phyloP scores from a whole-genome alignment of 2,113 vertebrate species.

The Phyllopteryx taeniolatus region DNA sequence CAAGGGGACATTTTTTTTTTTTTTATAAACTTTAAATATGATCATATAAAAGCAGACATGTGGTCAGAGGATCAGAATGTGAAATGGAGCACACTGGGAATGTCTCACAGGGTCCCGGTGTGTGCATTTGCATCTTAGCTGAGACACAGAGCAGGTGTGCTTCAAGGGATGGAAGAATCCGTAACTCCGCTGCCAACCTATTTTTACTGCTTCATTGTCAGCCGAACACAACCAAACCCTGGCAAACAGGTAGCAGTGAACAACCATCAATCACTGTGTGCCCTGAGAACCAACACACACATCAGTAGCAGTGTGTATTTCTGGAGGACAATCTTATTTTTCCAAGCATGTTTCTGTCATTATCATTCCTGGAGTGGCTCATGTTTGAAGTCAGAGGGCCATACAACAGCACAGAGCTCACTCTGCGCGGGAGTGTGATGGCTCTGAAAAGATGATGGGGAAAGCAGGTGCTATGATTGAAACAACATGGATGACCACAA shows the following conservation, averaged over 20 bases:
- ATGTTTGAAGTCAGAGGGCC: constrained; percentile 75
- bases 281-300: constrained; percentile 6
- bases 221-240: constrained; percentile 30
- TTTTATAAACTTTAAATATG: constrained; percentile 53
- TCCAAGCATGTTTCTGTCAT: constrained; percentile 79
- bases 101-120: constrained; percentile 50
- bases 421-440: constrained; percentile 50
- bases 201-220: constrained; percentile 25
- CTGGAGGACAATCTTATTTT: constrained; percentile 62
- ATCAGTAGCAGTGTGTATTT: constrained; percentile 58
- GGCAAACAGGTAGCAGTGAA: constrained; percentile 50
- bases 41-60: constrained; percentile 75
- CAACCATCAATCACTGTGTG: constrained; percentile 47
- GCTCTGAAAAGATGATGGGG: constrained; percentile 56
- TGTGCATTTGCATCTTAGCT: constrained; percentile 34
- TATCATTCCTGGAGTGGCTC: constrained; percentile 79
- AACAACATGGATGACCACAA: constrained; percentile 31
- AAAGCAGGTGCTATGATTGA: constrained; percentile 69
- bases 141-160: constrained; percentile 67
- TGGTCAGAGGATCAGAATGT: constrained; percentile 73
- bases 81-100: constrained; percentile 66
- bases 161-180: constrained; percentile 47
- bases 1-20: constrained; percentile 52
- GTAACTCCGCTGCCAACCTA: constrained; percentile 40
- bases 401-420: constrained; percentile 63